Evolutionary conservation across 2,797 vertebrate species (phyloP).

Genomic region (Sebastes hubbsi): DNA sequence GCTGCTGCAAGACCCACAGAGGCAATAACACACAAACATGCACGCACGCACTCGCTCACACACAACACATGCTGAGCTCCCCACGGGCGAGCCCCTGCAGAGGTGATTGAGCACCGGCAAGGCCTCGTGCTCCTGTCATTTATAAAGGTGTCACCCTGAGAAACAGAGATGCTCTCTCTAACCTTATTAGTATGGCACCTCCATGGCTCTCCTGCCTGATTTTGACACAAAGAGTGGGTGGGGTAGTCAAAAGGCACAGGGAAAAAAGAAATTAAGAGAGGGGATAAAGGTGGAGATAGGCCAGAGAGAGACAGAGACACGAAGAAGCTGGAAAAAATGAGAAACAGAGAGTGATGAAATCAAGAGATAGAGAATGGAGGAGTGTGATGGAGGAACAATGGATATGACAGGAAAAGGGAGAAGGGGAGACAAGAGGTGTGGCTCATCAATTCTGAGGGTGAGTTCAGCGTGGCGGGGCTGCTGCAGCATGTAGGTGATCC

Average conservation of each 20-base stretch:
- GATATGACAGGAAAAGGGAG: conserved; percentile 55
- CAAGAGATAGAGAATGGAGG: conserved; percentile 27
- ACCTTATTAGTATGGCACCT: conserved; percentile 73
- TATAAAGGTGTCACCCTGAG: conserved; percentile 73
- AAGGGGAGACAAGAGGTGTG: conserved; percentile 72
- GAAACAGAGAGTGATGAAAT: conserved; percentile 31
- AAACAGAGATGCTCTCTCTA: conserved; percentile 74
- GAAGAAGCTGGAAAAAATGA: conserved; percentile 5
- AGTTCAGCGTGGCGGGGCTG: conserved; percentile 73
- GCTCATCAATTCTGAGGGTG: conserved; percentile 81
- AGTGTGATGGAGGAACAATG: conserved; percentile 42
- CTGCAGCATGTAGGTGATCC: conserved; percentile 75
- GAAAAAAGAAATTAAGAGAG: conserved; percentile 23
- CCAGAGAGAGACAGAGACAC: not conserved
- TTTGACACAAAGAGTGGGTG: conserved; percentile 54
- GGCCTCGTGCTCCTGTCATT: conserved; percentile 62
- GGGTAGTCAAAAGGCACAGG: conserved; percentile 10
- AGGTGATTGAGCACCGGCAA: conserved; percentile 74
- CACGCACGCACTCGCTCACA: conserved; percentile 4
- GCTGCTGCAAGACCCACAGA: conserved; percentile 42
- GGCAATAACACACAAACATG: conserved; percentile 41
- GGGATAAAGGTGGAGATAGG: conserved; percentile 21
- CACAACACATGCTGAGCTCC: conserved; percentile 35
- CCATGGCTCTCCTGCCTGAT: conserved; percentile 49
- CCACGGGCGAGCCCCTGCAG: conserved; percentile 52